phyloP scores from a whole-genome alignment of 2,888 invertebrate species.

The Eumerus sabulonum region DNA sequence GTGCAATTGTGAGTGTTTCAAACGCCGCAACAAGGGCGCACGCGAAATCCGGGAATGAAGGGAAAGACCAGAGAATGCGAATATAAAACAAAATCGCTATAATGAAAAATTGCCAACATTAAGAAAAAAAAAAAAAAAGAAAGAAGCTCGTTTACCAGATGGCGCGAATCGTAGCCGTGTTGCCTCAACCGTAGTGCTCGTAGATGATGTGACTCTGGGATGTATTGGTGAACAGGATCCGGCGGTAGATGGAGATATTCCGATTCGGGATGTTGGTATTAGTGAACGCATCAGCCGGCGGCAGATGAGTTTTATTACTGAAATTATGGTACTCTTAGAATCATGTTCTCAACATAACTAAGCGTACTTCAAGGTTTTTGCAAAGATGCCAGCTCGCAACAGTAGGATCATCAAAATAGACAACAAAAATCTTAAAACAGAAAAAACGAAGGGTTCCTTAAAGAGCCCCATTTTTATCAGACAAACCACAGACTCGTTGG shows the following conservation, averaged over 20 bases:
- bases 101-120: conserved; percentile 66
- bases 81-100: conserved; percentile 56
- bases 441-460: no score
- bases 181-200: conserved; percentile 12
- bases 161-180: conserved; percentile 49
- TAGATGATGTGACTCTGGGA: not conserved
- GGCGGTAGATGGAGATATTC: no score
- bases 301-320: conserved; percentile 64
- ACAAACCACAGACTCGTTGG: no score
- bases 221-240: no score
- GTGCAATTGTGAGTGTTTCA: conserved; percentile 17
- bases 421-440: no score
- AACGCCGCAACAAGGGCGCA: not conserved
- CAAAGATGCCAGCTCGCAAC: not conserved
- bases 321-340: conserved; percentile 57
- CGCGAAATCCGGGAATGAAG: not conserved
- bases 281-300: conserved; percentile 38
- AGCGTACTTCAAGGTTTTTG: no score
- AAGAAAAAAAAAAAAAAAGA: no score
- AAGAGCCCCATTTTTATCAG: no score
- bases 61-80: conserved; percentile 30
- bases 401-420: conserved; percentile 17
- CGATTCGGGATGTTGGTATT: not conserved
- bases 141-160: conserved; percentile 61
- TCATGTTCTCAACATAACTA: conserved; percentile 40